Base-by-base conservation (phyloP, 2,797 vertebrate species). In the Mastacembelus armatus region DNA sequence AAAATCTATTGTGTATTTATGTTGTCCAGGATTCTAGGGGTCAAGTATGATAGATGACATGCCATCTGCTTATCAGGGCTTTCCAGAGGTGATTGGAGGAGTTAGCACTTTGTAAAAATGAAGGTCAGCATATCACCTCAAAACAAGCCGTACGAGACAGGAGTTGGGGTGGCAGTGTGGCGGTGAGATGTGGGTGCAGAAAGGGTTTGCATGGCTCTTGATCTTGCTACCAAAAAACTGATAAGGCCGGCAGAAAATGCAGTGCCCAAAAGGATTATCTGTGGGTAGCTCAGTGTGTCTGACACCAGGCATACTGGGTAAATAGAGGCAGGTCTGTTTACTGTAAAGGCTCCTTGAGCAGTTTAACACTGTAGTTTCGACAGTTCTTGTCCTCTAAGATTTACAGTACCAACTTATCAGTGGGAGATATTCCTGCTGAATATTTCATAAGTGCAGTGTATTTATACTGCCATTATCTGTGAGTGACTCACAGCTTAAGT, bases 31-130 rank as follows among this genome's bases (percentile, higher is more conserved):
- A 80, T 91, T 89, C 82, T 80, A 62, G 83, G 74, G 90, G 91
- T 94, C 89, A 92, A 88, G 81, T 86, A 84, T 93, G 90, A 94
- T 92, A 86, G 81, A 93, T 86, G 89, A 77, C 81, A 83, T 84
- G 77, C 84, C 89, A 88, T 82, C 78, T 90, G 91, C 90, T 94
- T 92, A 93, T 93, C 91, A 82, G 89, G 79, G 38, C 58, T 76
- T 80, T 86, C 78, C 92, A 93, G 89, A 87, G 85, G 85, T 85
- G 76, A 86, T 68, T 77, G 66, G 26, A 61, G 33, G 45, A 80
- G 78, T 84, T 88, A 83, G 75, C 63, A 19, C 21, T 59, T n/a
- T 32, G 83, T 74, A 71, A 89, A 85, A 89, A 85, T 87, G 86
- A 93, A 93, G 93, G 90, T 92, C 90, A 92, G 84, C 78, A 56